These are phyloP conservation scores for Hofmannophila pseudospretella DNA, from an alignment of 2,888 invertebrate genomes.

Conservation along the genomic window DNA sequence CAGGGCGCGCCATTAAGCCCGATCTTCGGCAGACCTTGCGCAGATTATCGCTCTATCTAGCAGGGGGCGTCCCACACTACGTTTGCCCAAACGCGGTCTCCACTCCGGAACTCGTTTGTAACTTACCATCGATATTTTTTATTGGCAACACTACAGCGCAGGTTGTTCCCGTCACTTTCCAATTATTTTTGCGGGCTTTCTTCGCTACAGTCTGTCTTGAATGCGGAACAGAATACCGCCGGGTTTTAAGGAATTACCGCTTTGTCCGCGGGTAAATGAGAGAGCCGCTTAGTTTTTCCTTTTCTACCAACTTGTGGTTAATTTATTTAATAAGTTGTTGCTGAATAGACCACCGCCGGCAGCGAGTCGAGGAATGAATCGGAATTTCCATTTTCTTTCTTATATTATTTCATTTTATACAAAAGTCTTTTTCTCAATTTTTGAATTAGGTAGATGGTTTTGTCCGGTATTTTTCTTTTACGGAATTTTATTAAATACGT, in stretches of 20 bases:
- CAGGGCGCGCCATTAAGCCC: too few species aligned
- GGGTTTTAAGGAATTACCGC: conserved; percentile 66
- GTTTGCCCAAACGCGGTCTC: too few species aligned
- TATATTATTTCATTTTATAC: conserved; percentile 26
- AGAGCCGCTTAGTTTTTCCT: conserved; percentile 65
- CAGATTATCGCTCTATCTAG: too few species aligned
- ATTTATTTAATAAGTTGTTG: conserved; percentile 75
- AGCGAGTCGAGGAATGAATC: conserved; percentile 55
- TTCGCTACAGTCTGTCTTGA: conserved; percentile 58
- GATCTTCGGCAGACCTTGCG: too few species aligned
- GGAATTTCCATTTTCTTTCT: conserved; percentile 57
- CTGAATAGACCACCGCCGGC: conserved; percentile 57
- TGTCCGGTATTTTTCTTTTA: conserved; percentile 23
- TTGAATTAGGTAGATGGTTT: conserved; percentile 33
- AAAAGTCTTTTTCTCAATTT: conserved; percentile 34
- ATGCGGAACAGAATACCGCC: conserved; percentile 54
- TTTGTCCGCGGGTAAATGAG: conserved; percentile 54
- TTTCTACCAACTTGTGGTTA: conserved; percentile 68
- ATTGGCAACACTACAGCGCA: conserved; percentile 13
- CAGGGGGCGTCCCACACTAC: too few species aligned
- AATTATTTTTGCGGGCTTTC: conserved; percentile 74
- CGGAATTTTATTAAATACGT: neutral
- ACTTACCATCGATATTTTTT: conserved; percentile 9
- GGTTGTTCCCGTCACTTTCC: conserved; percentile 66
- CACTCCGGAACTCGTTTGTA: too few species aligned